Conservation (phyloP, 2,113 vertebrate genomes). For the Oriolus oriolus region DNA sequence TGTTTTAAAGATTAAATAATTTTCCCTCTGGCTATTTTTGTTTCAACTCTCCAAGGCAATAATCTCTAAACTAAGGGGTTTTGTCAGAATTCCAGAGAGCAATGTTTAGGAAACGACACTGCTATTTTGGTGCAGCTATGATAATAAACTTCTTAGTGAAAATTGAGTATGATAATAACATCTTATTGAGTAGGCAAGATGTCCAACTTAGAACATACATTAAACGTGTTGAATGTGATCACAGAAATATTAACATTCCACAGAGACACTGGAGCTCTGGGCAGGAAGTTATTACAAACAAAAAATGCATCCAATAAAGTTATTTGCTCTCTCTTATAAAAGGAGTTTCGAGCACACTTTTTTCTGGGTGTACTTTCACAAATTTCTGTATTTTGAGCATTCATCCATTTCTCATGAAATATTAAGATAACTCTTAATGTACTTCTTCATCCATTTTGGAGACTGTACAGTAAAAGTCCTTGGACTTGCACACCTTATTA, state of each 20-base stretch:
- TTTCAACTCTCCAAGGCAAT: conserved; percentile 29
- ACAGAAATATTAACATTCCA: conserved; percentile 7
- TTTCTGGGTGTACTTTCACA: background rate
- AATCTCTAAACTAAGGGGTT: conserved; percentile 4
- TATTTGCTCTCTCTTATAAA: background rate
- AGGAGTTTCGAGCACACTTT: background rate
- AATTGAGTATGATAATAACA: background rate
- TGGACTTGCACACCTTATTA: accelerated
- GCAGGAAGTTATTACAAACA: background rate
- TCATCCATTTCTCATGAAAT: background rate
- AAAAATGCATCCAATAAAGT: background rate
- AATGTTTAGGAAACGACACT: background rate
- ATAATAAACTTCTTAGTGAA: conserved; percentile 14
- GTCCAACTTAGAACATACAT: background rate
- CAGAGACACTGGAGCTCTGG: background rate
- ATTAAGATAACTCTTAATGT: background rate
- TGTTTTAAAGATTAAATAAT: background rate
- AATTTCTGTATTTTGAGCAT: background rate
- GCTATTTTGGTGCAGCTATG: background rate
- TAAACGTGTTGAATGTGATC: background rate
- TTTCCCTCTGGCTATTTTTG: conserved; percentile 2
- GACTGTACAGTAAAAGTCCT: background rate
- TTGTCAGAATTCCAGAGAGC: conserved; percentile 1
- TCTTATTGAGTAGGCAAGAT: conserved; percentile 2
- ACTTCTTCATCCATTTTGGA: background rate